Evolutionary conservation across 2,888 invertebrate species (phyloP).

Genomic region (Lepidocyrtoides sp.): DNA sequence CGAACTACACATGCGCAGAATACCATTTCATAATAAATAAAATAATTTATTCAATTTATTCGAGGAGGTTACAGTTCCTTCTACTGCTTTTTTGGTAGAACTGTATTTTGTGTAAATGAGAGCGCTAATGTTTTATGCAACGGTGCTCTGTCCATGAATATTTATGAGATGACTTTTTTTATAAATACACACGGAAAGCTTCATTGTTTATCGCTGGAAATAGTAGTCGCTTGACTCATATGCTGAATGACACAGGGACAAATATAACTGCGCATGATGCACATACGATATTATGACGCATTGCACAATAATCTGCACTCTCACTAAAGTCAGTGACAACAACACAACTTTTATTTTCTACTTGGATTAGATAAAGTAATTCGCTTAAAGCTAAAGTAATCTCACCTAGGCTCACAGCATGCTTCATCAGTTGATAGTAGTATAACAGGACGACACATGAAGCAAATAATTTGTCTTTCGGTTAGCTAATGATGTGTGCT

Average conservation of each 20-base stretch:
- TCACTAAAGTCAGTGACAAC: no score
- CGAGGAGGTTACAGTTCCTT: neutral
- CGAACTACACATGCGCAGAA: slow-evolving; percentile 26
- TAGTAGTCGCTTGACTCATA: neutral
- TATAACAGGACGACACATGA: neutral
- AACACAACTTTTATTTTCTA: neutral
- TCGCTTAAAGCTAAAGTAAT: neutral
- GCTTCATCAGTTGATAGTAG: neutral
- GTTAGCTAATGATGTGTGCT: neutral
- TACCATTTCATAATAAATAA: neutral
- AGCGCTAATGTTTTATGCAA: slow-evolving; percentile 4
- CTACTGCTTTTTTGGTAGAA: neutral
- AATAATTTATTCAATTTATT: no score
- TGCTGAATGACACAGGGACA: neutral
- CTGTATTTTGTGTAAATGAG: neutral
- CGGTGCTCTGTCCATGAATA: neutral
- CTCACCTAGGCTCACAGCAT: neutral
- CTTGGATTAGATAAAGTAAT: neutral
- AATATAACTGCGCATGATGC: neutral
- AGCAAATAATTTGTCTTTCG: neutral
- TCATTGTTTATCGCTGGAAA: neutral
- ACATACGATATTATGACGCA: neutral
- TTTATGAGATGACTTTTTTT: neutral
- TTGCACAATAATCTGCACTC: no score
- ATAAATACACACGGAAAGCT: neutral